Evolutionary conservation across 2,113 vertebrate species (phyloP), one percentile per base, ranked within the genome.

Genomic region (Gymnocephalus cernua): DNA sequence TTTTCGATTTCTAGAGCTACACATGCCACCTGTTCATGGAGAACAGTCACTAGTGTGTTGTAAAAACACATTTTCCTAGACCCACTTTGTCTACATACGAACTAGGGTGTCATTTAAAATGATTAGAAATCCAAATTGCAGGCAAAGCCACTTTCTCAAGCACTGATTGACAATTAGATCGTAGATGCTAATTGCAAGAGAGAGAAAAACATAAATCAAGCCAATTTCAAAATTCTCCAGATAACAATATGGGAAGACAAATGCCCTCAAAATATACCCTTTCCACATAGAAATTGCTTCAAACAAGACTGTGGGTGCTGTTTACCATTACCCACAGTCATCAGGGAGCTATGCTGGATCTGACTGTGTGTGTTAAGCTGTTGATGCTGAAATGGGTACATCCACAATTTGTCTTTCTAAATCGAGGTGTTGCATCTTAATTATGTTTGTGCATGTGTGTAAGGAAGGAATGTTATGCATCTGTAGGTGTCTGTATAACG

Each of bases 11-110:
- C 48, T 72, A 25, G 1, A 21, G 11, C 50, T 15, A 19, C 13
- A 59, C 21, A 70, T 65, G 9, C 7, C 21, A 27, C 23, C 25
- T n/a, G 58, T 78, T 51, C 6, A 79, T 74, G 47, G 65, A 63
- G n/a, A 68, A n/a, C 27, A 77, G 21, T 58, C 14, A 25, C 50
- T 32, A 3, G 23, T 51, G 41, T 47, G 48, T 38, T 56, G 18
- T 74, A 27, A 66, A 74, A 71, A 65, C 16, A 61, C 51, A 44
- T 76, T 79, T 85, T 61, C 23, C 65, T 25, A 32, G 3, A 45
- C 15, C 41, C 6, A 62, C 48, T 38, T 45, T 54, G 13, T 53
- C n/a, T n/a, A 57, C 83, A 8, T 50, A 72, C 8, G 47, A 48
- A 62, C 76, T 1, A 29, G 61, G 44, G 73, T 53, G 27, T 41